Conservation (phyloP, 2,888 invertebrate species). For the Lasioglossum villosulum region DNA sequence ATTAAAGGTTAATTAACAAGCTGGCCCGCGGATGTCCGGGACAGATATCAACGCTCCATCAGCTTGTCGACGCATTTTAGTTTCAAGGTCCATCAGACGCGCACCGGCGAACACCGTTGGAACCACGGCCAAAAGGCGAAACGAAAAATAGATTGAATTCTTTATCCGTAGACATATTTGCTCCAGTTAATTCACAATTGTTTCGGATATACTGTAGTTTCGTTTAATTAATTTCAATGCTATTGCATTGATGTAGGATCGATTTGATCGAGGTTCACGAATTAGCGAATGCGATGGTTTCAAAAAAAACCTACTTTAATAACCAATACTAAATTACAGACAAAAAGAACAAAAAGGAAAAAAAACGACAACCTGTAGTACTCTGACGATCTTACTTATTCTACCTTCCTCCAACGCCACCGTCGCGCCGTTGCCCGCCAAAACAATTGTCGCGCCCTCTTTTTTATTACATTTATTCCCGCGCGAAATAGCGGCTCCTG, state of each 20-base stretch:
- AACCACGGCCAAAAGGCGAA: background rate
- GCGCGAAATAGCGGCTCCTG: no score
- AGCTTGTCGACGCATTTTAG: background rate
- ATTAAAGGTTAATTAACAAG: constrained; percentile 52
- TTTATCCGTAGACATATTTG: background rate
- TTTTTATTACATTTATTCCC: no score
- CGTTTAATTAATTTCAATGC: background rate
- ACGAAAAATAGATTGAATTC: background rate
- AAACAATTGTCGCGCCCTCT: no score
- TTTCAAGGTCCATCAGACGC: constrained; percentile 8
- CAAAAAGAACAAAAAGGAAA: no score
- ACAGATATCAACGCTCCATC: background rate
- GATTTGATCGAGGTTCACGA: no score
- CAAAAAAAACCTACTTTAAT: no score
- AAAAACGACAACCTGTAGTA: no score
- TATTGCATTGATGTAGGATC: background rate
- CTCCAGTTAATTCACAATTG: background rate
- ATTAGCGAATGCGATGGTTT: no score
- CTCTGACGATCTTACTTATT: no score
- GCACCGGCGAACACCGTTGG: background rate
- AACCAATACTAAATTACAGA: no score
- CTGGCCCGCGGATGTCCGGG: background rate
- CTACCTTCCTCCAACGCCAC: no score
- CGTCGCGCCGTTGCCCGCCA: no score
- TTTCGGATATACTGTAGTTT: background rate